A percentile compares a stretch with the other conserved stretches of the same genome.
Conservation (phyloP, 2,113 vertebrate species). For the Mixornis gularis region DNA sequence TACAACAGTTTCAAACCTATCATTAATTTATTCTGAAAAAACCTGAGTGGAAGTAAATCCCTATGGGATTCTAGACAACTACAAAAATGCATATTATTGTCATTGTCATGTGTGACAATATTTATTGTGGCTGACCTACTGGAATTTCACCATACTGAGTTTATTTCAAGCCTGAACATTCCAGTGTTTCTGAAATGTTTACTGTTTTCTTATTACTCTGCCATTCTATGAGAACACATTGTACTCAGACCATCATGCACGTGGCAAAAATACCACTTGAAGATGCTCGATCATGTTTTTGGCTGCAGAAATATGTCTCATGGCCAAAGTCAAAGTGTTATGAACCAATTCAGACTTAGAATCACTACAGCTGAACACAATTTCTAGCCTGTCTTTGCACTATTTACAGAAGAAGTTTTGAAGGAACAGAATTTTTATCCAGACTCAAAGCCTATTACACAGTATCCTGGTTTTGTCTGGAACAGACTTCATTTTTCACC, state of each 20-base stretch:
- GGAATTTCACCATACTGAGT: background rate
- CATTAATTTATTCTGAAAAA: background rate
- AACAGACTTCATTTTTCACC: background rate
- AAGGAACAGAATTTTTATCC: background rate
- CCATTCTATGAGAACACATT: background rate
- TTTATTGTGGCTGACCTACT: background rate
- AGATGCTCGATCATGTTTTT: rapidly evolving
- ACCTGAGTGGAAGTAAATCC: background rate
- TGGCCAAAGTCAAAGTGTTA: background rate
- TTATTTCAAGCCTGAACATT: background rate
- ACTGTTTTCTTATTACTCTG: background rate
- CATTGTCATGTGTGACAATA: background rate
- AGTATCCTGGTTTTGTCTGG: background rate
- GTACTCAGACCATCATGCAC: background rate
- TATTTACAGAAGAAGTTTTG: background rate
- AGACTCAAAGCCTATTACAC: background rate
- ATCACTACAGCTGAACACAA: background rate
- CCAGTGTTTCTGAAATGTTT: background rate
- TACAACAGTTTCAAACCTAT: background rate
- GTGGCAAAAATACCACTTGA: background rate
- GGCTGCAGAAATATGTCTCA: background rate
- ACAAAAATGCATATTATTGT: background rate
- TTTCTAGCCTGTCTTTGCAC: background rate
- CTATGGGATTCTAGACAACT: background rate
- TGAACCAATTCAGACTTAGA: background rate